These are phyloP conservation scores for Pantherophis alleghaniensis DNA, from an alignment of 2,797 vertebrate species.

Conservation along the genomic window DNA sequence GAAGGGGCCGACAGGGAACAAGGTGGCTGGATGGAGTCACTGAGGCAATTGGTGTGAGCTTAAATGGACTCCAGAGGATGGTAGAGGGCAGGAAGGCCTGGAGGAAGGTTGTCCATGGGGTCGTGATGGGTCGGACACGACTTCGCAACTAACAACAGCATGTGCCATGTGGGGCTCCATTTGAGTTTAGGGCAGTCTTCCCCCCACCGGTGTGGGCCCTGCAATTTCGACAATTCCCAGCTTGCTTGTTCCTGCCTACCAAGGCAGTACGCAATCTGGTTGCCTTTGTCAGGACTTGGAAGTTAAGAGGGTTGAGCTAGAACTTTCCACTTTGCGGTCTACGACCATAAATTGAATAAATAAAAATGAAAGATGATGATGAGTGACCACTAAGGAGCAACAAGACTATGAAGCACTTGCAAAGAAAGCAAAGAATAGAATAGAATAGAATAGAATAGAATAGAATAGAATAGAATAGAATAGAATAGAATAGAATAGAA, in stretches of 20 bases:
- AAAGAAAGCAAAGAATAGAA: background rate
- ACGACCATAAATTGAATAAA: background rate
- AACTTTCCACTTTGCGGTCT: background rate
- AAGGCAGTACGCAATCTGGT: background rate
- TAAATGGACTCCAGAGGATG: too few relatives aligned
- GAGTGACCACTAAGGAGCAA: background rate
- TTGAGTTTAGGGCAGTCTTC: background rate
- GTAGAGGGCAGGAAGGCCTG: too few relatives aligned
- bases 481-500: too few relatives aligned
- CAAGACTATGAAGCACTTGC: background rate
- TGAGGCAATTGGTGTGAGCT: too few relatives aligned
- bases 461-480: too few relatives aligned
- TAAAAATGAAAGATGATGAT: background rate
- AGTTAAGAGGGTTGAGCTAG: background rate
- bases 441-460: too few relatives aligned
- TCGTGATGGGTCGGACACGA: too few relatives aligned
- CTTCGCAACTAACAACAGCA: too few relatives aligned
- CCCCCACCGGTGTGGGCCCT: background rate
- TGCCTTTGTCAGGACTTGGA: background rate
- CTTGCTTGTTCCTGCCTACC: background rate
- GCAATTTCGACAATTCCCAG: background rate
- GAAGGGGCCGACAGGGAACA: too few relatives aligned
- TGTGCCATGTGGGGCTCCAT: background rate
- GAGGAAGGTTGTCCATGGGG: too few relatives aligned
- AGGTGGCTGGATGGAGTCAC: too few relatives aligned